phyloP scores from a whole-genome alignment of 2,888 invertebrate genomes.

The Xanthostigma xanthostigma region DNA sequence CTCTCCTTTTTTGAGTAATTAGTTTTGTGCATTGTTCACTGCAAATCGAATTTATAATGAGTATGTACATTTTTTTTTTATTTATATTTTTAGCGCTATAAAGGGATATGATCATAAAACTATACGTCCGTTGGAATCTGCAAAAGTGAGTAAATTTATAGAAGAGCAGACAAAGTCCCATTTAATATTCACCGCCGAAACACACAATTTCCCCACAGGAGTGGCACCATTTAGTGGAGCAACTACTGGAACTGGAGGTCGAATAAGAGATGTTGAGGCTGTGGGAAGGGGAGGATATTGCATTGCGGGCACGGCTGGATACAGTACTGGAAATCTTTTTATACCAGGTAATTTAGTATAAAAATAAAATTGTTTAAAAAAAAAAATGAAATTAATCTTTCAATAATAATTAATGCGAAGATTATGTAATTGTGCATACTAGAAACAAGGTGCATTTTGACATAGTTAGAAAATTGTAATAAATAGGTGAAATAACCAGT shows the following conservation, averaged over 20 bases:
- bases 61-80: neutral
- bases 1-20: too few relatives aligned
- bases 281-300: slow-evolving; percentile 89
- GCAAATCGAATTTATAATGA: too few relatives aligned
- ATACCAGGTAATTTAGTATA: slow-evolving; percentile 55
- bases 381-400: slow-evolving; percentile 1
- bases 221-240: slow-evolving; percentile 97
- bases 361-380: slow-evolving; percentile 2
- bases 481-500: too few relatives aligned
- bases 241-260: slow-evolving; percentile 93
- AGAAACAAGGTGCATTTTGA: too few relatives aligned
- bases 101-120: slow-evolving; percentile 59
- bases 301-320: slow-evolving; percentile 92
- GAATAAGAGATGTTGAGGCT: slow-evolving; percentile 88
- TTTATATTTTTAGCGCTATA: slow-evolving; percentile 54
- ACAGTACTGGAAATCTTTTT: slow-evolving; percentile 83
- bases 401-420: too few relatives aligned
- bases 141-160: slow-evolving; percentile 41
- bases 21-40: too few relatives aligned
- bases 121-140: slow-evolving; percentile 52
- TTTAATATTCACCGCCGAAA: slow-evolving; percentile 95
- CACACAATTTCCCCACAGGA: slow-evolving; percentile 96
- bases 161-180: slow-evolving; percentile 50
- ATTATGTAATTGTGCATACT: too few relatives aligned
- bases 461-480: too few relatives aligned